phyloP scores from a whole-genome alignment of 2,797 vertebrate genomes.

The Coracias cyanogaster region DNA sequence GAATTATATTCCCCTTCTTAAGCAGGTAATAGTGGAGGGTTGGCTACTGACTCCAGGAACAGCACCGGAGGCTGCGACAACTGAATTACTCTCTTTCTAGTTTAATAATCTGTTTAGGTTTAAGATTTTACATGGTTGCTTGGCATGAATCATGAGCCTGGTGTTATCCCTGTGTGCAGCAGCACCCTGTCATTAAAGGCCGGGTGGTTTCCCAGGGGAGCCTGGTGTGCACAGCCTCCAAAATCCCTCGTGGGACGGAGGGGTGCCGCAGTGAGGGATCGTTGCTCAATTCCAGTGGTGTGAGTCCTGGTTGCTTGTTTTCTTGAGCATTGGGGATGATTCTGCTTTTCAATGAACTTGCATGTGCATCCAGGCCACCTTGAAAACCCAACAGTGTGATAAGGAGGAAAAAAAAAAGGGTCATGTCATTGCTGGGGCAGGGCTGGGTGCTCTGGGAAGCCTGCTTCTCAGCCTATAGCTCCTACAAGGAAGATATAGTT shows the following conservation, averaged over 20 bases:
- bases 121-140: not conserved
- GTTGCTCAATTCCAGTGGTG: not conserved
- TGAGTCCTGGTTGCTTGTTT: not conserved
- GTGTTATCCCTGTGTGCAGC: not conserved
- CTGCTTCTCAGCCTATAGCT: not conserved
- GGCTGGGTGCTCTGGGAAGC: not conserved
- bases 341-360: not conserved
- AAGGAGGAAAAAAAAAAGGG: not conserved
- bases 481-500: not conserved
- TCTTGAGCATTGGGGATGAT: not conserved
- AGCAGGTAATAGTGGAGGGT: not conserved
- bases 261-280: accelerated
- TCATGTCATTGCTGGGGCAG: not conserved
- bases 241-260: not conserved
- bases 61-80: not conserved
- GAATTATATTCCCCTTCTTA: not conserved
- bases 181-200: not conserved
- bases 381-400: accelerated
- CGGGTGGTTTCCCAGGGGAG: not conserved
- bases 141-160: not conserved
- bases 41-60: not conserved
- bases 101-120: not conserved
- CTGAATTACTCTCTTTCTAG: not conserved
- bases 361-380: not conserved
- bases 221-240: not conserved